Evolutionary conservation across 1,140 invertebrate genomes (phyloP).

Genomic region (Drosophila pachea): DNA sequence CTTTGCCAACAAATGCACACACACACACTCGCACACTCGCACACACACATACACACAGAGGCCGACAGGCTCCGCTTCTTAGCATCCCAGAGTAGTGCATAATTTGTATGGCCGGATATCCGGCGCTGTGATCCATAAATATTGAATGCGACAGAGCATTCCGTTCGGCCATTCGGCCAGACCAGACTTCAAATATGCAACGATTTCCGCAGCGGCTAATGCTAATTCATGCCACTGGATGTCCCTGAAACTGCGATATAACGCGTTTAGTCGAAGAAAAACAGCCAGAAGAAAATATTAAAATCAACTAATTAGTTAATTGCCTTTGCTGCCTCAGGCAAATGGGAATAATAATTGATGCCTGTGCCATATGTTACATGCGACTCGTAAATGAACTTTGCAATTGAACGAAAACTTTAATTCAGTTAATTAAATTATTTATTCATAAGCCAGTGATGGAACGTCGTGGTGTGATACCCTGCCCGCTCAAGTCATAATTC

Average conservation of each 20-base stretch:
- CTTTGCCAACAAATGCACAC: constrained; percentile 21
- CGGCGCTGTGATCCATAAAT: constrained; percentile 45
- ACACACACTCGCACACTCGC: constrained; percentile 9
- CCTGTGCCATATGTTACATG: neutral
- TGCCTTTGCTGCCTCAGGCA: neutral
- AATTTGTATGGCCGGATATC: constrained; percentile 47
- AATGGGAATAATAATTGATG: neutral
- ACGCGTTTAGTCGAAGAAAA: too few species aligned
- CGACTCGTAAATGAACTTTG: neutral
- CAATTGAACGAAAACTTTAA: constrained; percentile 4
- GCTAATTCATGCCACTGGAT: constrained; percentile 8
- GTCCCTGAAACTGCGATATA: too few species aligned
- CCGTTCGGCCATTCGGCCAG: neutral
- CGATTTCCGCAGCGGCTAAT: constrained; percentile 14
- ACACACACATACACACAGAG: neutral
- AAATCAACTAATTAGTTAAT: constrained; percentile 27
- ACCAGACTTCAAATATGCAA: constrained; percentile 25
- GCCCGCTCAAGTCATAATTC: too few species aligned
- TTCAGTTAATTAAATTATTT: constrained; percentile 6
- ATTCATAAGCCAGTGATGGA: neutral
- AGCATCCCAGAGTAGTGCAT: constrained; percentile 13
- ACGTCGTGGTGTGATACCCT: neutral
- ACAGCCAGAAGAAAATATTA: neutral
- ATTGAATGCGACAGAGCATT: constrained; percentile 22
- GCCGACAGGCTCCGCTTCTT: too few species aligned